Conservation (phyloP, 2,888 invertebrate genomes). For the Rhamnusium bicolor region DNA sequence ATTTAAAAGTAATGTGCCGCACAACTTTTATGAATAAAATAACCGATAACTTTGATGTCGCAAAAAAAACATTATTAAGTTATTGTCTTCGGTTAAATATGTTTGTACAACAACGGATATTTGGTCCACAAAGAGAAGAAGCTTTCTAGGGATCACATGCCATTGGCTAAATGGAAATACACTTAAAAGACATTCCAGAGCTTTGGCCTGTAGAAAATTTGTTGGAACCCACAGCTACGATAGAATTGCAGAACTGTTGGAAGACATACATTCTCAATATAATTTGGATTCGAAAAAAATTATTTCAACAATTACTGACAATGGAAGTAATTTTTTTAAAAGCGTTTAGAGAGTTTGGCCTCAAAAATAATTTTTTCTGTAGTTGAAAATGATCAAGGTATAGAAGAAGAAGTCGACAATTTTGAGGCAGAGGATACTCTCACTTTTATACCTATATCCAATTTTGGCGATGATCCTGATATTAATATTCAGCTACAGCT, state of each 20-base stretch:
- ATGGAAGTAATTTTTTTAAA: slow-evolving; percentile 49
- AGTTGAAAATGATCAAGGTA: not conserved
- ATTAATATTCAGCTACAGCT: slow-evolving; percentile 14
- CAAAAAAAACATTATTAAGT: not conserved
- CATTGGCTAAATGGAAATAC: slow-evolving; percentile 12
- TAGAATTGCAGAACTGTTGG: slow-evolving; percentile 49
- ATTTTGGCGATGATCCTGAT: not conserved
- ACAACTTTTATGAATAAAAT: no score
- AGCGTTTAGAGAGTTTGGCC: slow-evolving; percentile 46
- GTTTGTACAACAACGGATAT: slow-evolving; percentile 22
- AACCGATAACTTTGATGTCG: no score
- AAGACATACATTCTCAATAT: slow-evolving; percentile 40
- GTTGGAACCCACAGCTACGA: slow-evolving; percentile 50
- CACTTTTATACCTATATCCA: not conserved
- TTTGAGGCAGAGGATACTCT: not conserved
- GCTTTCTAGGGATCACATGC: slow-evolving; percentile 20
- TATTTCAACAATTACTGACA: slow-evolving; percentile 44
- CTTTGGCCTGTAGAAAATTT: slow-evolving; percentile 55
- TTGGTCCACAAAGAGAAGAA: slow-evolving; percentile 12
- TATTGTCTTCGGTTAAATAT: slow-evolving; percentile 4
- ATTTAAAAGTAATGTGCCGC: no score
- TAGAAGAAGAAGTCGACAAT: not conserved
- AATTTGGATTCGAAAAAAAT: slow-evolving; percentile 36
- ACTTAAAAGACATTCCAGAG: slow-evolving; percentile 45
- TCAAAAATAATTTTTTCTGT: not conserved